These are phyloP conservation scores for Leucophenga montana DNA, from an alignment of 2,888 invertebrate species.

Conservation along the genomic window DNA sequence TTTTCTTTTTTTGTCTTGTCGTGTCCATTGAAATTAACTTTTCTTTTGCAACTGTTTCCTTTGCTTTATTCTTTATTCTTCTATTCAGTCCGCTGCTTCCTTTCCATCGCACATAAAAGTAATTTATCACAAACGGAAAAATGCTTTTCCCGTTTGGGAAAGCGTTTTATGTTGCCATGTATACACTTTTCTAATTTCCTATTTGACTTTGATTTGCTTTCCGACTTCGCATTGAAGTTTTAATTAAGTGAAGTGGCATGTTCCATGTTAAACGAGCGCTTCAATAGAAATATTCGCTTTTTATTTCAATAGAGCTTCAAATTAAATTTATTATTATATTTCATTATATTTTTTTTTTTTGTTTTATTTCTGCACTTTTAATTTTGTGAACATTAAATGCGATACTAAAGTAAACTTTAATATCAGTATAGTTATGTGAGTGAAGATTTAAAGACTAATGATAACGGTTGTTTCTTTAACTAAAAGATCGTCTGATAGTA, in stretches of 20 bases:
- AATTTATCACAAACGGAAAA: slow-evolving; percentile 60
- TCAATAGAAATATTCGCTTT: too few species aligned
- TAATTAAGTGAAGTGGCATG: background rate
- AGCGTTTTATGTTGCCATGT: background rate
- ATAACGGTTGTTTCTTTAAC: too few species aligned
- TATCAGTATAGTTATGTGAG: too few species aligned
- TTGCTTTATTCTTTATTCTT: background rate
- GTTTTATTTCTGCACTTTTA: too few species aligned
- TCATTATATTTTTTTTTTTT: too few species aligned
- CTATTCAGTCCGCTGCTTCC: background rate
- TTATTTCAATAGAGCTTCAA: too few species aligned
- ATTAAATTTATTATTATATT: too few species aligned
- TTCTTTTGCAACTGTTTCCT: slow-evolving; percentile 44
- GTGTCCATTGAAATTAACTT: slow-evolving; percentile 66
- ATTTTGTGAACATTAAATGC: too few species aligned
- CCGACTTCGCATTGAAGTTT: slow-evolving; percentile 9
- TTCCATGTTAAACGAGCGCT: too few species aligned
- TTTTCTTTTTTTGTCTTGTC: slow-evolving; percentile 31
- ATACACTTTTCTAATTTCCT: slow-evolving; percentile 22
- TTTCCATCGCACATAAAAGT: slow-evolving; percentile 55
- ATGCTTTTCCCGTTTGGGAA: background rate
- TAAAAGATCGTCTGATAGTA: too few species aligned
- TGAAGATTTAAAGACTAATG: too few species aligned
- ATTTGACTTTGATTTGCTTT: slow-evolving; percentile 13
- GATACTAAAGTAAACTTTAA: too few species aligned